Evolutionary conservation across 2,113 vertebrate species (phyloP).

Genomic region (rat (Rattus norvegicus)): GRCr8 NC_086024.1:78526001-78526500

Average conservation of each 20-base stretch:
- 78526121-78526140: background rate
- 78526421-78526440: background rate
- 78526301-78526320: constrained; percentile 49
- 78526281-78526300: background rate
- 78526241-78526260: background rate
- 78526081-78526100: background rate
- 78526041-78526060: background rate
- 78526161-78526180: background rate
- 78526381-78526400: background rate
- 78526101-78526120: background rate
- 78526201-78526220: background rate
- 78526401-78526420: background rate
- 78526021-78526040: background rate
- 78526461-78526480: constrained; percentile 46
- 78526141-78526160: background rate
- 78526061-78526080: background rate
- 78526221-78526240: background rate
- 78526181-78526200: background rate
- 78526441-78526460: background rate
- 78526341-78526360: background rate
- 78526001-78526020: background rate
- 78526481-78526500: constrained; percentile 33
- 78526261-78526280: background rate
- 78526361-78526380: too few species aligned
- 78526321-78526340: background rate